phyloP scores from a whole-genome alignment of 2,113 vertebrate species.

The Vombatus ursinus region DNA sequence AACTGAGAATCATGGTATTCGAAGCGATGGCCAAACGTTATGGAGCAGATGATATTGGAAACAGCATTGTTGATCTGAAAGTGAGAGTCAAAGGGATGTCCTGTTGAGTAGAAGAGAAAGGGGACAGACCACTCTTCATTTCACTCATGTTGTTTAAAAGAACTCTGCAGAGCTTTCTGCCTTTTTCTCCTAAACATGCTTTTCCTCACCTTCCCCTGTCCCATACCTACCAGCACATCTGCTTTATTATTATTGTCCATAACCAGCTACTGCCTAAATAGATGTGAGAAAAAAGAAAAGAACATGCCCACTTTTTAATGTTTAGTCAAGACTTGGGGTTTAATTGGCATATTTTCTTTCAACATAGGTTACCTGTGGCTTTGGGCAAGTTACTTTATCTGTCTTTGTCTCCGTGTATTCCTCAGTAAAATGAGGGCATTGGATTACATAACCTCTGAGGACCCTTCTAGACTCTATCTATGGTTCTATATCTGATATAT shows the following conservation, averaged over 20 bases:
- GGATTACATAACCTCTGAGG: neutral
- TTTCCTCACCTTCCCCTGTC: neutral
- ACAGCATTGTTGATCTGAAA: constrained; percentile 86
- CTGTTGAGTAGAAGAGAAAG: constrained; percentile 72
- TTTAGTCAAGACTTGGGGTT: neutral
- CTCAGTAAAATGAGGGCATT: neutral
- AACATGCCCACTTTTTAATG: neutral
- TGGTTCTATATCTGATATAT: too few species aligned
- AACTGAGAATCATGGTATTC: constrained; percentile 88
- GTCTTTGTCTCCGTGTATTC: neutral
- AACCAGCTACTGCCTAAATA: neutral
- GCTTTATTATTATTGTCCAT: neutral
- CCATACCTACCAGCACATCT: neutral
- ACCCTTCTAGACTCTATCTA: neutral
- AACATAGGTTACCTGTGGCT: neutral
- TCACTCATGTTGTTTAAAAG: neutral
- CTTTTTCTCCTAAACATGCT: neutral
- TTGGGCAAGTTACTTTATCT: neutral
- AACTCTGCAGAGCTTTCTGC: neutral
- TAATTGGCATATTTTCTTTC: neutral
- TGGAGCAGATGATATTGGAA: constrained; percentile 88
- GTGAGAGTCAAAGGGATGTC: constrained; percentile 85
- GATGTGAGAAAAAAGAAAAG: neutral
- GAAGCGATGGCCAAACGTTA: constrained; percentile 91
- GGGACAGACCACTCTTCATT: neutral